These are phyloP conservation scores for Accipiter cooperii DNA, from an alignment of 2,113 vertebrate genomes.

Conservation along the genomic window DNA sequence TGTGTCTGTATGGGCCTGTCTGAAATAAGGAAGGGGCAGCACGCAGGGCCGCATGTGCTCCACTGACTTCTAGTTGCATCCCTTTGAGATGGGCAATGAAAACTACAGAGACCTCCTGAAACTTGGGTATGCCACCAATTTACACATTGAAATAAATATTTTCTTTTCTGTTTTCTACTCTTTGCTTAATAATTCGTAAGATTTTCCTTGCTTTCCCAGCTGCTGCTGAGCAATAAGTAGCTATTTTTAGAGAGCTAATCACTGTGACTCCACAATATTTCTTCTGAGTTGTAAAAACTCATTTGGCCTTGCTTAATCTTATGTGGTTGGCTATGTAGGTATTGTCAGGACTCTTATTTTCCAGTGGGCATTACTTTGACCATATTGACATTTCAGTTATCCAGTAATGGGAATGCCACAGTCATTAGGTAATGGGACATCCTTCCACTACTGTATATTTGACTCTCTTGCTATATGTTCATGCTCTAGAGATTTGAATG, in stretches of 20 bases:
- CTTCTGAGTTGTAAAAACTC: neutral
- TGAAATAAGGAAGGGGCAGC: neutral
- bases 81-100: neutral
- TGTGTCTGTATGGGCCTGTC: rapidly evolving
- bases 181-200: conserved; percentile 34
- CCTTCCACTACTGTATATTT: neutral
- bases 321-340: neutral
- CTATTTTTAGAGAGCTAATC: conserved; percentile 41
- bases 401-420: neutral
- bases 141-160: neutral
- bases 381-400: neutral
- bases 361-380: neutral
- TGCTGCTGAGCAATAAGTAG: conserved; percentile 23
- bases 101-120: neutral
- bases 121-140: neutral
- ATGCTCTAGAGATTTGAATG: neutral
- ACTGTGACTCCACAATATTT: neutral
- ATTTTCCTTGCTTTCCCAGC: conserved; percentile 10
- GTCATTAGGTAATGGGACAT: neutral
- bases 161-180: neutral
- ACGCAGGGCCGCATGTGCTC: rapidly evolving
- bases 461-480: neutral
- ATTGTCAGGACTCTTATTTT: neutral
- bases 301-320: neutral
- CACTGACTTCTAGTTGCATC: rapidly evolving